Conservation (phyloP, 2,797 vertebrate genomes). For the Diplodus puntazzo region DNA sequence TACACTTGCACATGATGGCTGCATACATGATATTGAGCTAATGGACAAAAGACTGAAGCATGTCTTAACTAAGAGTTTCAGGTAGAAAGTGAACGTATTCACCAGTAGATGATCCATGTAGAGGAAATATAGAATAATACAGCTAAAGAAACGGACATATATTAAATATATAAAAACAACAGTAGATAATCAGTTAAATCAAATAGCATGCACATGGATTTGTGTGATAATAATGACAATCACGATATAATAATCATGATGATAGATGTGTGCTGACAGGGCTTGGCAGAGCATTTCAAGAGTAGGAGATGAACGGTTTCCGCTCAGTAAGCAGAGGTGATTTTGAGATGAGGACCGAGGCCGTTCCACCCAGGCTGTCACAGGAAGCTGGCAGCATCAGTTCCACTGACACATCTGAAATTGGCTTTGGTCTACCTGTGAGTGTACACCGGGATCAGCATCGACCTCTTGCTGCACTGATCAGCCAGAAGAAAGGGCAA, state of each 20-base stretch:
- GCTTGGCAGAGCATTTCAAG: slow-evolving; percentile 58
- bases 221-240: slow-evolving; percentile 16
- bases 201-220: not conserved
- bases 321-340: slow-evolving; percentile 71
- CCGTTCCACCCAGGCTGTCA: slow-evolving; percentile 78
- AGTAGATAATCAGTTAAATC: not conserved
- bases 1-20: too few relatives aligned
- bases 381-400: slow-evolving; percentile 68
- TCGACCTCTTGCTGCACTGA: slow-evolving; percentile 56
- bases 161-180: not conserved
- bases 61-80: too few relatives aligned
- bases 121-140: not conserved
- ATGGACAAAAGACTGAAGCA: not conserved
- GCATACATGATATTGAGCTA: too few relatives aligned
- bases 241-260: slow-evolving; percentile 41
- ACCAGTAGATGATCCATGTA: not conserved
- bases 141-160: not conserved
- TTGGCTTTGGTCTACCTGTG: slow-evolving; percentile 77
- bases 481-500: slow-evolving; percentile 58
- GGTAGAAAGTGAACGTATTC: not conserved
- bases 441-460: slow-evolving; percentile 51
- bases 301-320: slow-evolving; percentile 65
- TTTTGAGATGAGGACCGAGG: slow-evolving; percentile 68
- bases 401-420: slow-evolving; percentile 80
- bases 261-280: slow-evolving; percentile 55